Percentiles rank a stretch among this genome's conserved stretches.
These are phyloP conservation scores for Stomatorhinus walkeri DNA, from an alignment of 2,797 vertebrate genomes.

Conservation along the genomic window DNA sequence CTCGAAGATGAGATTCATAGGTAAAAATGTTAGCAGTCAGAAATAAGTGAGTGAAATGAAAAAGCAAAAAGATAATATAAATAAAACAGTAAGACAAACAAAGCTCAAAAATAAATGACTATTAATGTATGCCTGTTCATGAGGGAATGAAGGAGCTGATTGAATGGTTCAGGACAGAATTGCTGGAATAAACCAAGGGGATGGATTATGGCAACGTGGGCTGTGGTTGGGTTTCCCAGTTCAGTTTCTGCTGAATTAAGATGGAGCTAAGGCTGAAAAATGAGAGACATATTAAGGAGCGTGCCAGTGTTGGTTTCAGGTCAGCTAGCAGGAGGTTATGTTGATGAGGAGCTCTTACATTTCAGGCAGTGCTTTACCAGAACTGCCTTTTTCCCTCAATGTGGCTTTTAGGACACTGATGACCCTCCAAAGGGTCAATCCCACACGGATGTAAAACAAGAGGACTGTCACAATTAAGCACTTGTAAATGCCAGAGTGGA, in stretches of 20 bases:
- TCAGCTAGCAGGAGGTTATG: not conserved
- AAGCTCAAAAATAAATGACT: not conserved
- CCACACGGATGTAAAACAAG: not conserved
- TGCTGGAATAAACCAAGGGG: not conserved
- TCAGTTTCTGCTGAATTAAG: not conserved
- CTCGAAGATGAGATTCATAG: not conserved
- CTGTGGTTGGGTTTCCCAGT: not conserved
- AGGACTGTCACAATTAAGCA: not conserved
- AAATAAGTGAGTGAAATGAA: not conserved
- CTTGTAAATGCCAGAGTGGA: not conserved
- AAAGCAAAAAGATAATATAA: not conserved
- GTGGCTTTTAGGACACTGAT: not conserved
- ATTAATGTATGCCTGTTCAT: not conserved
- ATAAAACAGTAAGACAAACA: not conserved
- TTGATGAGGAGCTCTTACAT: constrained; percentile 16
- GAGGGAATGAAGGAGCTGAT: not conserved
- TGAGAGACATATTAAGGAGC: not conserved
- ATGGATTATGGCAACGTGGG: not conserved
- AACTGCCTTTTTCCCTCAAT: not conserved
- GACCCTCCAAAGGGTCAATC: not conserved
- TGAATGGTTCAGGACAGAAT: not conserved
- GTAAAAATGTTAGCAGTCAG: not conserved
- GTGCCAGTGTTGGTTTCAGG: not conserved
- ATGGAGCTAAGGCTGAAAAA: not conserved
- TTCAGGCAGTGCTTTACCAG: constrained; percentile 49